Evolutionary conservation across 2,888 invertebrate species (phyloP).

Genomic region (Spialia ferax): DNA sequence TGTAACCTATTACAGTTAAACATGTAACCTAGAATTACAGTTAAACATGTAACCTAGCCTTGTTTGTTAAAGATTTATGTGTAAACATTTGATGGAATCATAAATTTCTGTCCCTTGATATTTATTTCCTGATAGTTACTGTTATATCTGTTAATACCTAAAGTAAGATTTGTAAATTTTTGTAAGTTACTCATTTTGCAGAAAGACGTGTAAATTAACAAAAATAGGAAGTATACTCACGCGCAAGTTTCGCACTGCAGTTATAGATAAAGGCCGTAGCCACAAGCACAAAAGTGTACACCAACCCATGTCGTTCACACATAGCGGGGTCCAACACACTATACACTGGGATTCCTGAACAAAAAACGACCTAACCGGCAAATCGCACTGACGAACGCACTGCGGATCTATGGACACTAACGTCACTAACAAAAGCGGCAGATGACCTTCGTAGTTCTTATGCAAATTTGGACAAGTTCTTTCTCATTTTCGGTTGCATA

Average conservation of each 20-base stretch:
- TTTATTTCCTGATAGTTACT: too few relatives aligned
- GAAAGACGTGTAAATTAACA: not conserved
- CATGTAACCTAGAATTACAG: too few relatives aligned
- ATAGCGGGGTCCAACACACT: conserved; percentile 57
- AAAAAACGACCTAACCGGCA: conserved; percentile 46
- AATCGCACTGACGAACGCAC: conserved; percentile 41
- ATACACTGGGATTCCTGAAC: conserved; percentile 43
- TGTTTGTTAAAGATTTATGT: too few relatives aligned
- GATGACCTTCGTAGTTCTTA: conserved; percentile 66
- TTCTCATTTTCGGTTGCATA: conserved; percentile 81
- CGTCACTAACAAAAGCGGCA: conserved; percentile 52
- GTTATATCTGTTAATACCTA: too few relatives aligned
- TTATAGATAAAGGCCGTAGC: conserved; percentile 58
- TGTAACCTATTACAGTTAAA: too few relatives aligned
- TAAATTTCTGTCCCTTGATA: too few relatives aligned
- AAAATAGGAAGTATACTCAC: conserved; percentile 60
- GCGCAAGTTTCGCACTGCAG: conserved; percentile 70
- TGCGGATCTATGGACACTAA: conserved; percentile 61
- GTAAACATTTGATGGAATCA: too few relatives aligned
- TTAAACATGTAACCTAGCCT: too few relatives aligned
- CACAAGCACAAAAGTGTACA: conserved; percentile 62
- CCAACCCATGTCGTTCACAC: conserved; percentile 71
- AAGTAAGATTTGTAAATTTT: too few relatives aligned
- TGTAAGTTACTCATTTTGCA: too few relatives aligned
- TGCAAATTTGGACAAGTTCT: conserved; percentile 77